Conservation (phyloP, 2,888 invertebrate species). For the Eupithecia tripunctaria region DNA sequence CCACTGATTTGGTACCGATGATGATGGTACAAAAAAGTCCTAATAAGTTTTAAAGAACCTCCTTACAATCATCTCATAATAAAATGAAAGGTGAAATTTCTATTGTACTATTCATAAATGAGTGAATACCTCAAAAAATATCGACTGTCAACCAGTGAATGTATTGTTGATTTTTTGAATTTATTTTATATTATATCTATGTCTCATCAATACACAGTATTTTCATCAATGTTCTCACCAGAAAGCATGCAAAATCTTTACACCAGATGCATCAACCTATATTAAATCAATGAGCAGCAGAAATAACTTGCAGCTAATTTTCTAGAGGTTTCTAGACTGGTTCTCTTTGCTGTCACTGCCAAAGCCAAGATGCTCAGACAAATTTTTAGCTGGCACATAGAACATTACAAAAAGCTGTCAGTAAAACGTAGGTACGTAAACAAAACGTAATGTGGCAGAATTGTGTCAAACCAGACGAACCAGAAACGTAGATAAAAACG, state of each 20-base stretch:
- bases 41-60: neutral
- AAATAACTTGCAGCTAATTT: neutral
- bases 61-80: too few relatives aligned
- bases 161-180: neutral
- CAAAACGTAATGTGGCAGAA: neutral
- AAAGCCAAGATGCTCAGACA: neutral
- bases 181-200: neutral
- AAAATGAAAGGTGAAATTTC: neutral
- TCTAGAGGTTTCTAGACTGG: neutral
- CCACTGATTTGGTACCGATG: too few relatives aligned
- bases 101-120: too few relatives aligned
- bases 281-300: neutral
- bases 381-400: conserved; percentile 2
- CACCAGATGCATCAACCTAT: too few relatives aligned
- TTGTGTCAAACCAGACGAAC: too few relatives aligned
- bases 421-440: conserved; percentile 22
- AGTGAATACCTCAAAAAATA: neutral
- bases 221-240: neutral
- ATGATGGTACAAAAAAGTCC: too few relatives aligned
- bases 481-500: too few relatives aligned
- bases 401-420: conserved; percentile 21
- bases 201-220: neutral
- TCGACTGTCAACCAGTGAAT: neutral
- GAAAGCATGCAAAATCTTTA: neutral
- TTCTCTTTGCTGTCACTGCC: conserved; percentile 6